Evolutionary conservation across 2,113 vertebrate genomes (phyloP).

Genomic region (Rhynchopsitta pachyrhyncha): DNA sequence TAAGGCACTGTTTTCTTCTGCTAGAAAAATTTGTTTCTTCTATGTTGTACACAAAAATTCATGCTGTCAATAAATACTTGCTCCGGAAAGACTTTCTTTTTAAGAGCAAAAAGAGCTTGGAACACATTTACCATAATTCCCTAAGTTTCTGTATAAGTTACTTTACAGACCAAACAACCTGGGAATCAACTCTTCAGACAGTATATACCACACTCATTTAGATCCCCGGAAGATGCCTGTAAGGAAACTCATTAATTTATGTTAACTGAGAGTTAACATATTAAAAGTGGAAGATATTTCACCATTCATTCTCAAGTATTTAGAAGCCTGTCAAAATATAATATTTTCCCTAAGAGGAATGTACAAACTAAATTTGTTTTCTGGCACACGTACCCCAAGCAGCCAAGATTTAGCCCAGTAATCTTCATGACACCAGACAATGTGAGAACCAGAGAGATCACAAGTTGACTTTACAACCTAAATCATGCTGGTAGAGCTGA

Average conservation of each 20-base stretch:
- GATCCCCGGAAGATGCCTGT: neutral
- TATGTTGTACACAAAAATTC: neutral
- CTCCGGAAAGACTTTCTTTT: neutral
- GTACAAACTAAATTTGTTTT: neutral
- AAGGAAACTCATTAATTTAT: neutral
- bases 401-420: neutral
- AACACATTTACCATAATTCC: neutral
- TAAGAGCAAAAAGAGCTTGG: neutral
- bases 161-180: neutral
- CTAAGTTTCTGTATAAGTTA: neutral
- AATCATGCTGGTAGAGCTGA: neutral
- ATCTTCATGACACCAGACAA: neutral
- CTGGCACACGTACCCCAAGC: neutral
- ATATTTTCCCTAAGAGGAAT: neutral
- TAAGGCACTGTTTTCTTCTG: neutral
- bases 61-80: slow-evolving; percentile 3
- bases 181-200: neutral
- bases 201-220: neutral
- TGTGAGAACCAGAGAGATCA: neutral
- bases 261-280: neutral
- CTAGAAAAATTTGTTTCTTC: neutral
- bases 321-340: neutral
- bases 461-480: neutral
- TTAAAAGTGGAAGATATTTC: neutral
- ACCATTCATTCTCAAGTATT: neutral